phyloP scores from a whole-genome alignment of 2,797 vertebrate species.

The Danio tinwini region DNA sequence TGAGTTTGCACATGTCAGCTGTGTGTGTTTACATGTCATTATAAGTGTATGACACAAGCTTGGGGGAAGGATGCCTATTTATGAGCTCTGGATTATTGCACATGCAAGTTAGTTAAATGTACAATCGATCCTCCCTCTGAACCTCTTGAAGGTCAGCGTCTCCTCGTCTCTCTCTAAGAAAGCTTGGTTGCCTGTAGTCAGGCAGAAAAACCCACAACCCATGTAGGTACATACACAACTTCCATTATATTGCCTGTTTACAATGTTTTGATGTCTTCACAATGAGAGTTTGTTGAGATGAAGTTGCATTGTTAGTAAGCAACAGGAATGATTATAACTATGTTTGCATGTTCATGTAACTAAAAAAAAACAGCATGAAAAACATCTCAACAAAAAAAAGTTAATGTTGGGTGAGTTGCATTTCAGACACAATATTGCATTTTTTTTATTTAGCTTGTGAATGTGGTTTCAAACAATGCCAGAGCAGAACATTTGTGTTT shows the following conservation, averaged over 20 bases:
- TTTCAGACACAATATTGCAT: no score
- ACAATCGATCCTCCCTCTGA: conserved; percentile 28
- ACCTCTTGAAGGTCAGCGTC: conserved; percentile 43
- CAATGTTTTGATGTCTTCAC: not conserved
- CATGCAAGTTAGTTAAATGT: conserved; percentile 38
- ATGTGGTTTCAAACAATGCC: no score
- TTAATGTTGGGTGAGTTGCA: no score
- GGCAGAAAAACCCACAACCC: conserved; percentile 4
- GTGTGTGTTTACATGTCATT: conserved; percentile 7
- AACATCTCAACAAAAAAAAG: no score
- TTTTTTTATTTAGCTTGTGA: no score
- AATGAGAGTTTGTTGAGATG: no score
- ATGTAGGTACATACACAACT: conserved; percentile 6
- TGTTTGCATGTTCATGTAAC: not conserved
- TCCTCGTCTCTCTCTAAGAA: conserved; percentile 7
- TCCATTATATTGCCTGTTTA: not conserved
- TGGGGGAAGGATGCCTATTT: conserved; percentile 3
- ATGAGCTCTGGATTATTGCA: conserved; percentile 20
- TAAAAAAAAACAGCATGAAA: not conserved
- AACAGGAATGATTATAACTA: not conserved
- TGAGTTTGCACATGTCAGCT: not conserved
- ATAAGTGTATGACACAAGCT: conserved; percentile 40
- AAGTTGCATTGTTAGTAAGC: no score
- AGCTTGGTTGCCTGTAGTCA: conserved; percentile 4
- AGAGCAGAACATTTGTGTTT: no score